Percentiles rank a stretch among this genome's conserved stretches.
Conservation (phyloP, 2,888 invertebrate species). For the Pristionchus exspectatus region DNA sequence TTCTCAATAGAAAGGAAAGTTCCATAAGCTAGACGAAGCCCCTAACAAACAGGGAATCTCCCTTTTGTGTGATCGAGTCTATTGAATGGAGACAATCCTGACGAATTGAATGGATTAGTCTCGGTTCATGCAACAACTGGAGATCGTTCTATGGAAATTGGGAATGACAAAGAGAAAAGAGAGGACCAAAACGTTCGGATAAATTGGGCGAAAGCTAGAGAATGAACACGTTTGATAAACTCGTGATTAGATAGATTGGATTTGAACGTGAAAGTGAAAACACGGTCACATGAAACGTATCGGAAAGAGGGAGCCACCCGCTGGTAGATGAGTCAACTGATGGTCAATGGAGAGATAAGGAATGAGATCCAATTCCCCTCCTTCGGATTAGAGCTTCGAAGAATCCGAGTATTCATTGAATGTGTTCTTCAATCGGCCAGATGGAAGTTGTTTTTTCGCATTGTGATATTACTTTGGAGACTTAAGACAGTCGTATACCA, state of each 20-base stretch:
- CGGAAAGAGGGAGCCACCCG: background rate
- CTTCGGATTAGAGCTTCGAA: too few relatives aligned
- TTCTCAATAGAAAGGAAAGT: background rate
- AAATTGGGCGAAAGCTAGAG: background rate
- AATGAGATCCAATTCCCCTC: too few relatives aligned
- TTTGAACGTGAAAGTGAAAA: constrained; percentile 34
- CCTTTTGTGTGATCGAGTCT: background rate
- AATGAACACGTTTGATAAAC: background rate
- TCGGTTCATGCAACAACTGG: background rate
- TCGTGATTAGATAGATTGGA: background rate
- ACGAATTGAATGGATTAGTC: background rate
- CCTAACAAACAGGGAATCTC: background rate
- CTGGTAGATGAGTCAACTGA: background rate
- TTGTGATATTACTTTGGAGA: too few relatives aligned
- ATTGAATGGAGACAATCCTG: constrained; percentile 1
- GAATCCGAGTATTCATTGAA: too few relatives aligned
- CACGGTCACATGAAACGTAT: constrained; percentile 33
- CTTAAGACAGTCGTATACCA: too few relatives aligned
- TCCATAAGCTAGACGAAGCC: background rate
- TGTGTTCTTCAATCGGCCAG: too few relatives aligned
- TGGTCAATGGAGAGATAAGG: background rate
- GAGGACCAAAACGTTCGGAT: background rate
- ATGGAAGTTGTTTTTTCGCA: too few relatives aligned
- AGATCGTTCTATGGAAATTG: background rate
- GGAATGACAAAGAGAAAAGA: background rate